Conservation (phyloP, 1,140 invertebrate genomes). For the Cryptotermes secundus region DNA sequence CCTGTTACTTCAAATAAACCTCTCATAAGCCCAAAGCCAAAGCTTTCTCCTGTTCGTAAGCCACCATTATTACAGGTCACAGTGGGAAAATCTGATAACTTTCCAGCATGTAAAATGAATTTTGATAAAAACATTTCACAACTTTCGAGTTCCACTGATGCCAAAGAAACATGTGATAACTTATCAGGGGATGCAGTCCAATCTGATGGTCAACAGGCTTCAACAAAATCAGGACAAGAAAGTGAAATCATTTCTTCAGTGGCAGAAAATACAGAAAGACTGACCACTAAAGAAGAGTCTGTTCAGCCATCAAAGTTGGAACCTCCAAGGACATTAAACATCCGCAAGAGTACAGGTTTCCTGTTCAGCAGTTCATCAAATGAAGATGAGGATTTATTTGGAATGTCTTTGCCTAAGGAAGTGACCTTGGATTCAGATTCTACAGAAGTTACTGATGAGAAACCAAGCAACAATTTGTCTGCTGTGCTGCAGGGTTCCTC, state of each 20-base stretch:
- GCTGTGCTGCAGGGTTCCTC: background rate
- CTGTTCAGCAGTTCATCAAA: background rate
- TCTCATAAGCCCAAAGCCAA: background rate
- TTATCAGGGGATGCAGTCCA: background rate
- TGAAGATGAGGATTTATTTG: slow-evolving; percentile 26
- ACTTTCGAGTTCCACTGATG: too few relatives aligned
- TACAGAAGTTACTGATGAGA: background rate
- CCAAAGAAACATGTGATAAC: background rate
- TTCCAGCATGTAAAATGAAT: background rate
- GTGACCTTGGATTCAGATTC: background rate
- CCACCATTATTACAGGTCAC: background rate
- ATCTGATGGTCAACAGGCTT: background rate
- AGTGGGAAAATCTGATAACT: background rate
- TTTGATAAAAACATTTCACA: background rate
- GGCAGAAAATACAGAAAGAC: background rate
- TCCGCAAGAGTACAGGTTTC: slow-evolving; percentile 10
- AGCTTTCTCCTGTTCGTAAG: background rate
- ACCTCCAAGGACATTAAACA: slow-evolving; percentile 24
- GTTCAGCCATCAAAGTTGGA: background rate
- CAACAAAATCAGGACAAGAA: background rate
- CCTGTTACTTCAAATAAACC: background rate
- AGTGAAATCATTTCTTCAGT: background rate
- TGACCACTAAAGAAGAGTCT: background rate
- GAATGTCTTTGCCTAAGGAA: background rate
- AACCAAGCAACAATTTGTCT: background rate